A percentile compares a stretch with the other conserved stretches of the same genome.
Evolutionary conservation across 2,888 invertebrate genomes (phyloP).

Genomic region (Drosophila aldrichi): DNA sequence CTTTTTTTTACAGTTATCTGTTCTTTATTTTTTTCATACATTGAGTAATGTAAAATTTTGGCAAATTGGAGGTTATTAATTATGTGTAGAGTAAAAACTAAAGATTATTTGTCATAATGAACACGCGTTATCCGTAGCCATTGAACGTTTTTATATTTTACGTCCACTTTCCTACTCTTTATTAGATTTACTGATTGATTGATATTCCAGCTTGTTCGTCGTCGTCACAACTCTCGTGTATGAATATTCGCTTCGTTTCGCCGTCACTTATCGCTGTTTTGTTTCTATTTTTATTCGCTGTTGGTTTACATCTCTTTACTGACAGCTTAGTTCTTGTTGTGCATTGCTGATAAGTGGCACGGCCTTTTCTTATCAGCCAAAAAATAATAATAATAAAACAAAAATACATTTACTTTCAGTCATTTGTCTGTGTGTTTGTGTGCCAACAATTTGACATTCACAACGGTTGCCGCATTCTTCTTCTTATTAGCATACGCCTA

Average conservation of each 20-base stretch:
- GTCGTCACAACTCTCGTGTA: conserved; percentile 43
- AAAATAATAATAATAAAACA: conserved; percentile 50
- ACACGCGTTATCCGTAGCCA: conserved; percentile 33
- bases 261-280: conserved; percentile 66
- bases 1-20: conserved; percentile 12
- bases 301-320: conserved; percentile 53
- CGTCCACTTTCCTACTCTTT: conserved; percentile 57
- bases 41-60: conserved; percentile 13
- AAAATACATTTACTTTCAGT: conserved; percentile 39
- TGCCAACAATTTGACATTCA: conserved; percentile 28
- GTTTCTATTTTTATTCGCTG: conserved; percentile 72
- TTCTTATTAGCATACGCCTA: conserved; percentile 18
- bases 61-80: conserved; percentile 17
- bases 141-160: conserved; percentile 31
- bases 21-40: conserved; percentile 3
- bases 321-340: conserved; percentile 64
- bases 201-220: conserved; percentile 32
- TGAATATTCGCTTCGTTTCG: conserved; percentile 41
- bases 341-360: conserved; percentile 74
- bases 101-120: conserved; percentile 22
- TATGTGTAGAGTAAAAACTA: conserved; percentile 9
- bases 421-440: background rate
- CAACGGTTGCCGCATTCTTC: conserved; percentile 17
- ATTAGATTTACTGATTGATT: conserved; percentile 69
- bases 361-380: conserved; percentile 68